Evolutionary conservation across 2,797 vertebrate genomes (phyloP), one percentile per base, ranked within the genome.

Genomic region (Sphaeramia orbicularis): DNA sequence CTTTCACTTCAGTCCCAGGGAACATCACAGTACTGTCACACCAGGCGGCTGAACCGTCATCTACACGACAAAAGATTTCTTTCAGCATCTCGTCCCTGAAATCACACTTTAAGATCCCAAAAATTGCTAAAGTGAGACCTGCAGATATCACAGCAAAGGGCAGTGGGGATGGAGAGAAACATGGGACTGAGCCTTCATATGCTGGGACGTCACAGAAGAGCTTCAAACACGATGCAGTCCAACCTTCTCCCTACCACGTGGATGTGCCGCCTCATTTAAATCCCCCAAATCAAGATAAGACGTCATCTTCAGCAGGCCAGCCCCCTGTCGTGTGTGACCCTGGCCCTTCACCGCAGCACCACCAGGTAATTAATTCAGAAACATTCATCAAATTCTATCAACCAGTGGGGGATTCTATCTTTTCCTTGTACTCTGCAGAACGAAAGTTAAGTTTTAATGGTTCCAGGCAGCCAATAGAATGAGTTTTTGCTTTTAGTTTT

Each of bases 291-390:
- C 47, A 43, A 65, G 53, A 78, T 9, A 19, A 43, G 12, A 40
- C 6, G 1, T 30, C 44, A 0, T 47, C 70, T 43, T 7, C 24
- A 10, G 37, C 47, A 4, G 6, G 3, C 2, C 57, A 47, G 10
- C 30, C 35, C 42, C 48, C 14, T 9, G 1, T 27, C 19, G 9
- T 13, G 6, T 15, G 2, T 16, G 16, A 51, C 18, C 3, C 54
- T 3, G 19, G 4, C 14, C 2, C 37, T 7, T 18, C 52, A 27
- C 59, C 45, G 0, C 27, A 24, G 16, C 16, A 4, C 19, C 70
- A 86, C 14, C 72, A 90, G 91, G 91, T 92, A 84, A 68, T 54
- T 1, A 47, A 60, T 2, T 10, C 32, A 35, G 7, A 32, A 32
- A 7, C 3, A 32, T 32, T 32, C 21, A 19, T 41, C 3, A 24